These are phyloP conservation scores for Dicrurus megarhynchus DNA, from an alignment of 2,113 vertebrate genomes.

Conservation along the genomic window DNA sequence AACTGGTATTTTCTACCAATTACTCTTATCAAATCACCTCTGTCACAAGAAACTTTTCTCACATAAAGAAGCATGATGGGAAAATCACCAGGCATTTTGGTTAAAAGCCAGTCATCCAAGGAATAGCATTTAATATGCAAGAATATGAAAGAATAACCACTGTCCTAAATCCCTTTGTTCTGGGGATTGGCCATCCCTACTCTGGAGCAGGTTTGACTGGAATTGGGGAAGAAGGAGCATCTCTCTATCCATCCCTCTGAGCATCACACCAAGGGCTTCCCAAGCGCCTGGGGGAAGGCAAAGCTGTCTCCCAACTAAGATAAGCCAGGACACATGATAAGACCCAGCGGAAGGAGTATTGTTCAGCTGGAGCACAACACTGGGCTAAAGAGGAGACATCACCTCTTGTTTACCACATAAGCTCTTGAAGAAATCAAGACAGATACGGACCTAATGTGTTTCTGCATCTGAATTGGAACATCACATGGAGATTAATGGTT, in stretches of 20 bases:
- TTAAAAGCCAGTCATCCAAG: not conserved
- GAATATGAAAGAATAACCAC: not conserved
- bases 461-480: not conserved
- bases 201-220: not conserved
- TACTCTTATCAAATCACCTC: not conserved
- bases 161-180: not conserved
- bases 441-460: not conserved
- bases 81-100: not conserved
- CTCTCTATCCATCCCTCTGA: not conserved
- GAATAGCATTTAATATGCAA: not conserved
- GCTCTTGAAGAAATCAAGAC: not conserved
- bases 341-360: not conserved
- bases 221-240: not conserved
- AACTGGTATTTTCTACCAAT: not conserved
- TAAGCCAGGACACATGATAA: not conserved
- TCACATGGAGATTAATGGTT: not conserved
- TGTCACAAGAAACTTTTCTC: not conserved
- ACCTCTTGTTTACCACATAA: not conserved
- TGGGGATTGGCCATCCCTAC: not conserved
- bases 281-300: not conserved
- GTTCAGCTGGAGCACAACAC: not conserved
- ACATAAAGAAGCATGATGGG: not conserved
- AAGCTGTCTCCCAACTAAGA: not conserved
- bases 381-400: not conserved
- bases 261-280: not conserved